Evolutionary conservation across 1,140 invertebrate genomes (phyloP).

Genomic region (Danaus melanippus): DNA sequence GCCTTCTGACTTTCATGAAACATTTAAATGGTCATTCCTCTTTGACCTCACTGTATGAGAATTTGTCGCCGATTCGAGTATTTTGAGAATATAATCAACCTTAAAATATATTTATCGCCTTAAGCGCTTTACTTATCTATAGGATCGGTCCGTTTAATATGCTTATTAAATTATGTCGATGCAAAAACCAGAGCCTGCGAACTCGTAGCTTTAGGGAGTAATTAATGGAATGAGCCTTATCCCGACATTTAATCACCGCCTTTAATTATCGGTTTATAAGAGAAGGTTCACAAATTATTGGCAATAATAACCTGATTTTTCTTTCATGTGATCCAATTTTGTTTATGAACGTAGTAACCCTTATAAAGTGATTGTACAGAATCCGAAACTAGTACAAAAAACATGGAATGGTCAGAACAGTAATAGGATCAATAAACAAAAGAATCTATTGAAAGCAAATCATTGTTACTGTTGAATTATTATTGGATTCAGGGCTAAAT

Average conservation of each 20-base stretch:
- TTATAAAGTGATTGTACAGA: too few relatives aligned
- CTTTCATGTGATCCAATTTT: too few relatives aligned
- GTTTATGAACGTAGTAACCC: too few relatives aligned
- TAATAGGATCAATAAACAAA: slow-evolving; percentile 18
- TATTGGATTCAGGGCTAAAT: slow-evolving; percentile 50
- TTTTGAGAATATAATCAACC: slow-evolving; percentile 32
- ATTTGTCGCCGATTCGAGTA: slow-evolving; percentile 19
- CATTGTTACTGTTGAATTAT: slow-evolving; percentile 47
- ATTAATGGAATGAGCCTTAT: slow-evolving; percentile 66
- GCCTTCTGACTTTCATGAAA: slow-evolving; percentile 57
- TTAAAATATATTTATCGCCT: slow-evolving; percentile 49
- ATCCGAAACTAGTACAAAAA: too few relatives aligned
- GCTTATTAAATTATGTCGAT: slow-evolving; percentile 68
- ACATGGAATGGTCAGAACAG: too few relatives aligned
- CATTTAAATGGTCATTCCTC: slow-evolving; percentile 66
- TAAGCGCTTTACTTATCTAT: slow-evolving; percentile 52
- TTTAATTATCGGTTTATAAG: slow-evolving; percentile 51
- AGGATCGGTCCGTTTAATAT: slow-evolving; percentile 60
- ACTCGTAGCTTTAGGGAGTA: slow-evolving; percentile 70
- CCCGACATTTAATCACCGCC: slow-evolving; percentile 57
- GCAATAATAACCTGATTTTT: neutral
- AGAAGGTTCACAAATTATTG: slow-evolving; percentile 13
- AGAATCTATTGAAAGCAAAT: slow-evolving; percentile 34
- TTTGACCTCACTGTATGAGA: slow-evolving; percentile 51
- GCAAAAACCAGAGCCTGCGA: slow-evolving; percentile 50